Base-by-base conservation (phyloP, 2,113 vertebrate species). In the Trichechus manatus region DNA sequence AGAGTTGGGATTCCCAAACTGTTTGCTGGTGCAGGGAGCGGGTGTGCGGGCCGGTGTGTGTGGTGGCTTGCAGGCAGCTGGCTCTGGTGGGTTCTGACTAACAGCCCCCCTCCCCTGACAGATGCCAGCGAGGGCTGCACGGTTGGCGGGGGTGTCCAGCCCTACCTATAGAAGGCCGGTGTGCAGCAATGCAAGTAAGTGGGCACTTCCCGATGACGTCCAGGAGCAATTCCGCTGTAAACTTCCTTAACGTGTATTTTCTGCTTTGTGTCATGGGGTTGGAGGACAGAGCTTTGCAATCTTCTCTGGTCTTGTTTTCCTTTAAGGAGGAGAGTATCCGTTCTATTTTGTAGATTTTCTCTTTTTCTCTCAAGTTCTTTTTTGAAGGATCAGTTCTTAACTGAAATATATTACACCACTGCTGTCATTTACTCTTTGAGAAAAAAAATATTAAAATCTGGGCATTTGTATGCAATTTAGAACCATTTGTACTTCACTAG, bases 131-230 rank as follows among this genome's bases (percentile, higher is more conserved):
- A 99, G 97, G 98, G 99, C 97, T 99, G 99, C 99, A 97, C 99
- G 98, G 98, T 85, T 36, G 96, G 92, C 22, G 89, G 95, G 61
- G 99, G 98, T 98, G 97, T 98, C 97, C 99, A 99, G 99, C 99
- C 99, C 98, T 99, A 99, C 99, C 99, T 99, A 98, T 99, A 99
- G 98, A 98, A 98, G 98, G 98, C 98, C 98, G 97, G 98, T 97
- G 98, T 97, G 98, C 98, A 96, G 98, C 98, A 97, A 93, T 97
- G 97, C 98, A 98, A 98, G 99, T 99, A 99, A 99, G 98, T 99
- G 98, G 97, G 97, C 98, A 72, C 96, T 39, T 39, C 29, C 3
- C 29, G 36, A 13, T 39, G 20, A 39, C 72, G 19, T 39, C 3
- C 72, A 39, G 72, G 72, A 8, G 31, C 72, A 39, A 4, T 39